Evolutionary conservation across 2,113 vertebrate genomes (phyloP).

Genomic region (Thalassoma bifasciatum): DNA sequence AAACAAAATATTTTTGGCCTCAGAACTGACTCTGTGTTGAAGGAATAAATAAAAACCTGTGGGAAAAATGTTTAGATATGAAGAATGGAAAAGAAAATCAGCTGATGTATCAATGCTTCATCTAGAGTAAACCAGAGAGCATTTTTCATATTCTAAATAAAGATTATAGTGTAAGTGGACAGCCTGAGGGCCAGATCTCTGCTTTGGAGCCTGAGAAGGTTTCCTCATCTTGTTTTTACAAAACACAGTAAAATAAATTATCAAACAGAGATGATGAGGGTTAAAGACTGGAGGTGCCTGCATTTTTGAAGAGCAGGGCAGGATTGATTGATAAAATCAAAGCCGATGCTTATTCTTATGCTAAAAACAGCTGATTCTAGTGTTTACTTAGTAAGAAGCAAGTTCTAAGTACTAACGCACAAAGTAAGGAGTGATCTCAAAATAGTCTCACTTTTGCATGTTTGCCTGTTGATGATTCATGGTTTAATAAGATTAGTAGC

Average conservation of each 20-base stretch:
- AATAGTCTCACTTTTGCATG: too few relatives aligned
- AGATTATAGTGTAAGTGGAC: slow-evolving; percentile 29
- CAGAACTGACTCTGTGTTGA: background rate
- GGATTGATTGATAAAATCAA: too few relatives aligned
- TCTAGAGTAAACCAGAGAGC: slow-evolving; percentile 46
- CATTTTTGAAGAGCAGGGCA: too few relatives aligned
- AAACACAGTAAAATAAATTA: slow-evolving; percentile 31
- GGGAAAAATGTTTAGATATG: slow-evolving; percentile 45
- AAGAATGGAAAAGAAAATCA: background rate
- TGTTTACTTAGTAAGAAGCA: too few relatives aligned
- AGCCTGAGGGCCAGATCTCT: slow-evolving; percentile 38
- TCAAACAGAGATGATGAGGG: slow-evolving; percentile 51
- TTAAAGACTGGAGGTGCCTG: too few relatives aligned
- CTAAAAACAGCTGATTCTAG: too few relatives aligned
- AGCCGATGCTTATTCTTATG: too few relatives aligned
- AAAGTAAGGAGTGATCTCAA: too few relatives aligned
- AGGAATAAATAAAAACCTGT: slow-evolving; percentile 49
- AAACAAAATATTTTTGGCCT: slow-evolving; percentile 27
- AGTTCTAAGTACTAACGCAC: too few relatives aligned
- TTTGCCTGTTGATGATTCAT: too few relatives aligned
- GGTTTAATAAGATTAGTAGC: too few relatives aligned
- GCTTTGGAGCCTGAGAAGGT: slow-evolving; percentile 53
- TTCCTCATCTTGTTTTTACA: slow-evolving; percentile 42
- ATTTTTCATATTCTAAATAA: slow-evolving; percentile 41
- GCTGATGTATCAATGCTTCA: slow-evolving; percentile 21